Evolutionary conservation across 2,113 vertebrate genomes (phyloP).

Genomic region (Mobula hypostoma): DNA sequence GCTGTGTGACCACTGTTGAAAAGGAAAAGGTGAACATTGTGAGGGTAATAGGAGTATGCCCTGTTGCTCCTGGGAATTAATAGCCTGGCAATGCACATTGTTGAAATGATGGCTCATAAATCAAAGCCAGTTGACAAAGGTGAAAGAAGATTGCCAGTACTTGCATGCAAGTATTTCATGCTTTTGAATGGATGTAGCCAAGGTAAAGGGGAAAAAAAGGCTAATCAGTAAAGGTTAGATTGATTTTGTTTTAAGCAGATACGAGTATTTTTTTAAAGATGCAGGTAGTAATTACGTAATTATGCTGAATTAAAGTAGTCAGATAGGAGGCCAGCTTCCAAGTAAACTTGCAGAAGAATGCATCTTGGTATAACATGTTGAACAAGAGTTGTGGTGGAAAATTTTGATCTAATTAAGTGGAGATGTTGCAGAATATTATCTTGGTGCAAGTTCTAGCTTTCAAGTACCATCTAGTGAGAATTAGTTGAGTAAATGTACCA

Average conservation of each 20-base stretch:
- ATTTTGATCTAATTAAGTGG: not conserved
- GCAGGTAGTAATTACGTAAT: not conserved
- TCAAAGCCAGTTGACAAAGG: not conserved
- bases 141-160: not conserved
- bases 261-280: not conserved
- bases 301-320: not conserved
- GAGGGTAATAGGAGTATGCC: not conserved
- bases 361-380: not conserved
- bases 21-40: not conserved
- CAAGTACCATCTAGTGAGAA: not conserved
- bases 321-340: not conserved
- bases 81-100: not conserved
- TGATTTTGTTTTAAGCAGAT: not conserved
- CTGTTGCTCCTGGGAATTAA: not conserved
- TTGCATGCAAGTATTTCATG: not conserved
- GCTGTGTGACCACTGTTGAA: not conserved
- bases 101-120: not conserved
- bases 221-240: not conserved
- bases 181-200: not conserved
- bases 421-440: constrained; percentile 29
- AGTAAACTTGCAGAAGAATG: not conserved
- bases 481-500: not conserved
- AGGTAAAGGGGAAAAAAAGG: not conserved
- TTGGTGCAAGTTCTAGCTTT: not conserved
- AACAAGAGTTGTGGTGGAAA: not conserved